Percentiles rank a stretch among this genome's conserved stretches.
phyloP scores from a whole-genome alignment of 92 coral and sea anemone species.

The Phenganax stokvisi region DNA sequence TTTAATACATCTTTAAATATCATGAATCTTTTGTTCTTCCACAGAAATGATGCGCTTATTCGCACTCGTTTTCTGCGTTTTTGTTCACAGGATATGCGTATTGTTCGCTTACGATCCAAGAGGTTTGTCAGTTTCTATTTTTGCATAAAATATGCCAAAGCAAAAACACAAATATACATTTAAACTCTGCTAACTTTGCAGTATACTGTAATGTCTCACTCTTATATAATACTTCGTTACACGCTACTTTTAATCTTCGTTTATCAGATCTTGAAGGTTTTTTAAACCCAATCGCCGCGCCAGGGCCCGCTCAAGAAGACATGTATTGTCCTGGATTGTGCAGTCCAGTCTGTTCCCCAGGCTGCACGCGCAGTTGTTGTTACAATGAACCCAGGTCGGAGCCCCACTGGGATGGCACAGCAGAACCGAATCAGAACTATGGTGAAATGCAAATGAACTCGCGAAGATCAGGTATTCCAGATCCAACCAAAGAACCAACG shows the following conservation, averaged over 20 bases:
- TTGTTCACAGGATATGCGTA: slow-evolving; percentile 2
- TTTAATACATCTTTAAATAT: too few relatives aligned
- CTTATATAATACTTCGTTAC: too few relatives aligned
- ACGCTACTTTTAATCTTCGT: neutral
- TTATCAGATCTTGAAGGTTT: slow-evolving; percentile 25
- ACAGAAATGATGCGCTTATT: neutral
- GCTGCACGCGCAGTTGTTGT: slow-evolving; percentile 32
- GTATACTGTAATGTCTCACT: too few relatives aligned
- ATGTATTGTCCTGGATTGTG: slow-evolving; percentile 38
- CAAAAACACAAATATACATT: too few relatives aligned
- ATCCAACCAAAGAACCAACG: slow-evolving; percentile 27
- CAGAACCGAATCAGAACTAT: neutral
- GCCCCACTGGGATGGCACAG: slow-evolving; percentile 21
- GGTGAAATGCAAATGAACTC: slow-evolving; percentile 24
- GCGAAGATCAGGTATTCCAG: slow-evolving; percentile 20
- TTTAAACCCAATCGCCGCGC: slow-evolving; percentile 21
- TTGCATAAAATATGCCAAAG: too few relatives aligned
- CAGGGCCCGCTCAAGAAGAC: neutral
- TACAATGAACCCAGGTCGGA: slow-evolving; percentile 3
- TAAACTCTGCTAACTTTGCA: too few relatives aligned
- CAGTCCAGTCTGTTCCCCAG: slow-evolving; percentile 34
- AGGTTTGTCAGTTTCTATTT: neutral
- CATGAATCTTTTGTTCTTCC: neutral
- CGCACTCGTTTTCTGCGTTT: neutral
- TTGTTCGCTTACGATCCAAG: slow-evolving; percentile 1